Conservation (phyloP, 2,888 invertebrate genomes). For the Dicyrtoma fusca region DNA sequence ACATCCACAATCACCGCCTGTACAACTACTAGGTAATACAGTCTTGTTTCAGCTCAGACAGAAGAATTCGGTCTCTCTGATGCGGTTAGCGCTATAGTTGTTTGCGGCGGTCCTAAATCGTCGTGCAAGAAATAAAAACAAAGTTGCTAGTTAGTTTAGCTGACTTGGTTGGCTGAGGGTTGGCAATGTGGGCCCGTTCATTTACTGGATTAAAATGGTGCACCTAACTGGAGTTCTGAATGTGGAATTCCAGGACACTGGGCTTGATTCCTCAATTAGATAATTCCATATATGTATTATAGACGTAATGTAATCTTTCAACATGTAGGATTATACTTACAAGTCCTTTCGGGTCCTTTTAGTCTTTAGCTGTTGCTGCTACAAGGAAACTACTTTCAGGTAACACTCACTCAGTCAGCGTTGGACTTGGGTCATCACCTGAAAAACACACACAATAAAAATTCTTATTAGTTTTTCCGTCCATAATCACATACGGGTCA, state of each 20-base stretch:
- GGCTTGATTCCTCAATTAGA: constrained; percentile 19
- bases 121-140: background rate
- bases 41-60: no score
- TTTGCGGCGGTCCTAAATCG: background rate
- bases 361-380: background rate
- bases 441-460: background rate
- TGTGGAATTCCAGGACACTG: constrained; percentile 22
- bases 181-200: background rate
- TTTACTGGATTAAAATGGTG: background rate
- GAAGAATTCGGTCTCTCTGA: no score
- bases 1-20: no score
- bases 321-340: no score
- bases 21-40: no score
- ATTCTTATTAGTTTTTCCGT: no score
- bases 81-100: no score
- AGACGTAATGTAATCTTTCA: no score
- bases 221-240: background rate
- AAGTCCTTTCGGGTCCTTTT: background rate
- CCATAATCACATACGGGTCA: no score
- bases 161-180: background rate
- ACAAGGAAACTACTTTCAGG: background rate
- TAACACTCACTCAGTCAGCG: no score
- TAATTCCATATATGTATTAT: background rate
- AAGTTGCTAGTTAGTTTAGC: background rate
- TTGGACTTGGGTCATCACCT: constrained; percentile 4